Evolutionary conservation across 2,888 invertebrate genomes (phyloP).

Genomic region (Cenopis cana): DNA sequence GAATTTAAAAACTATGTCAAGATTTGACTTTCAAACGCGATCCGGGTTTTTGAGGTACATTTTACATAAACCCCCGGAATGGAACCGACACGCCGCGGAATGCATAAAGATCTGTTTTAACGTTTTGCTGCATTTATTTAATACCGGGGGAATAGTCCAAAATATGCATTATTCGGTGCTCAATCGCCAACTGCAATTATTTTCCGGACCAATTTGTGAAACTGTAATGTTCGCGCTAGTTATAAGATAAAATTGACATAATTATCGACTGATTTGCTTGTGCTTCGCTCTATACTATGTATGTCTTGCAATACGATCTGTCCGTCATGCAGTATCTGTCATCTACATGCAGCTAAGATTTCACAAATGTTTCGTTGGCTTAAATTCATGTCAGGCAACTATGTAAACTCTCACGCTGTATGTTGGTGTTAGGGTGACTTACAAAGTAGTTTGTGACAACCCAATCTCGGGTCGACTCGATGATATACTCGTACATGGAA

Average conservation of each 20-base stretch:
- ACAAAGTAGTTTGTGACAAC: too few relatives aligned
- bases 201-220: neutral
- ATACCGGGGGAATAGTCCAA: neutral
- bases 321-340: neutral
- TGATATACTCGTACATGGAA: too few relatives aligned
- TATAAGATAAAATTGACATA: neutral
- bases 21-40: conserved; percentile 41
- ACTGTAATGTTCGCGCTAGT: neutral
- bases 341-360: too few relatives aligned
- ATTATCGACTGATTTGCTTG: neutral
- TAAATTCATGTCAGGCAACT: too few relatives aligned
- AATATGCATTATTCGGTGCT: neutral
- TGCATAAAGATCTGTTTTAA: neutral
- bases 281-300: too few relatives aligned
- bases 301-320: too few relatives aligned
- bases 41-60: conserved; percentile 19
- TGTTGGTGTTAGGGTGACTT: too few relatives aligned
- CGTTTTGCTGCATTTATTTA: conserved; percentile 4
- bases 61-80: conserved; percentile 10
- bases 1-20: conserved; percentile 44
- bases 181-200: neutral
- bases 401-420: too few relatives aligned
- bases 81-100: neutral
- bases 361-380: too few relatives aligned
- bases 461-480: too few relatives aligned